Conservation (phyloP, 2,113 vertebrate genomes). For the Pseudorasbora parva region DNA sequence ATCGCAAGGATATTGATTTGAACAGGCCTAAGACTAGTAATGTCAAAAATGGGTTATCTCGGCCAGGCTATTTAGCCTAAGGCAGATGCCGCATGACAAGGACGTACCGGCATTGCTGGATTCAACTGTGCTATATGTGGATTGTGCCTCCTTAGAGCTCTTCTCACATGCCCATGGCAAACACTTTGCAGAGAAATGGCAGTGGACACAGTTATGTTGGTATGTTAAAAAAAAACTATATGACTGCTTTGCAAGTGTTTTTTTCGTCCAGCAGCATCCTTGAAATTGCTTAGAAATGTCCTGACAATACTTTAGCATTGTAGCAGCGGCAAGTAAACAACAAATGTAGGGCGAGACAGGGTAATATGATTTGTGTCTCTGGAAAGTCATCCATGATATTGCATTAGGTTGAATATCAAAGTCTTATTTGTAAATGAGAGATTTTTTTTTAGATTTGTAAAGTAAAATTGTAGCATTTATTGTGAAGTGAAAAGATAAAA, state of each 20-base stretch:
- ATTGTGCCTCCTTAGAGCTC: background rate
- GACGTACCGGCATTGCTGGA: background rate
- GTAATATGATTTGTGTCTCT: background rate
- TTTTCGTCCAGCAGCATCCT: background rate
- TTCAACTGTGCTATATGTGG: background rate
- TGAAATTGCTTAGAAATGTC: background rate
- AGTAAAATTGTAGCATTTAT: background rate
- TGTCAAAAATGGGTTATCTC: constrained; percentile 2
- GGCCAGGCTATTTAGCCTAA: constrained; percentile 5
- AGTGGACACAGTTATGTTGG: background rate
- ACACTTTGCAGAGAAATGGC: constrained; percentile 12
- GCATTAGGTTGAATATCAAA: background rate
- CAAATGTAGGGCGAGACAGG: background rate
- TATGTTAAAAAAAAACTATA: background rate
- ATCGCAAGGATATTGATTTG: background rate
- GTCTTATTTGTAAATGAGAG: background rate
- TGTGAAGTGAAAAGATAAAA: background rate
- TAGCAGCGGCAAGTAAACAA: background rate
- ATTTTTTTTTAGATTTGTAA: background rate
- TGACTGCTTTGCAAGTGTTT: background rate
- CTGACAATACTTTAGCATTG: background rate
- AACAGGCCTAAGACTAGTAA: background rate
- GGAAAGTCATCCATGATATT: background rate
- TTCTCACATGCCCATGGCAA: background rate
- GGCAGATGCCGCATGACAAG: background rate